Percentiles rank a stretch among this genome's conserved stretches.
Conservation (phyloP, 1,140 invertebrate species). For the Zaprionus gabonicus region DNA sequence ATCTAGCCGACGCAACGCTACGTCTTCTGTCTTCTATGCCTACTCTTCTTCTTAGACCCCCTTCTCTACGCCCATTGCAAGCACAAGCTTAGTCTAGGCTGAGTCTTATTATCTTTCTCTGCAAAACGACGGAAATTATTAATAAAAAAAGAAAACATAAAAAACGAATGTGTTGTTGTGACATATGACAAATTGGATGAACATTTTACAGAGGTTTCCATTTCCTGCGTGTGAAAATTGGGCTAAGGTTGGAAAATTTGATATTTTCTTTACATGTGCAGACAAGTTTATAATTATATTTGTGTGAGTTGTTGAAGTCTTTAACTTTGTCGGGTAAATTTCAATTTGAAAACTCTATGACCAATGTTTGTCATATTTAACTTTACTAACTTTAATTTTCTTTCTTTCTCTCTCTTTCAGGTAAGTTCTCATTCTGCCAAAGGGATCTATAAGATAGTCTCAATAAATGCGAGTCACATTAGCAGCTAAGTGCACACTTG, state of each 20-base stretch:
- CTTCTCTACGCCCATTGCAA: slow-evolving; percentile 29
- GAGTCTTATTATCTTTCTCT: slow-evolving; percentile 43
- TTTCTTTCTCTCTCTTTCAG: slow-evolving; percentile 41
- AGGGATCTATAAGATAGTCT: neutral
- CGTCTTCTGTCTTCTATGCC: neutral
- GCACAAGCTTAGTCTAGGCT: slow-evolving; percentile 33
- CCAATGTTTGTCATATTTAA: neutral
- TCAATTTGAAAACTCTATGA: too few species aligned
- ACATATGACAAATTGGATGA: slow-evolving; percentile 19
- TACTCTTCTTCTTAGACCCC: neutral
- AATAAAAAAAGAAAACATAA: slow-evolving; percentile 4
- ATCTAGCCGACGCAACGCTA: slow-evolving; percentile 42
- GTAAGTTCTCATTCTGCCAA: slow-evolving; percentile 50
- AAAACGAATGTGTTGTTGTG: neutral
- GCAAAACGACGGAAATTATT: slow-evolving; percentile 15
- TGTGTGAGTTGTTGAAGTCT: neutral
- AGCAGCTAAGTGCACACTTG: slow-evolving; percentile 55
- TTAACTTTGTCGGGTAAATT: neutral
- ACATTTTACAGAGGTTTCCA: neutral
- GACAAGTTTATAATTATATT: neutral
- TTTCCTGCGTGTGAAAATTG: neutral
- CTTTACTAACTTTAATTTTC: neutral
- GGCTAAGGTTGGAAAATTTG: neutral
- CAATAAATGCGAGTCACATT: slow-evolving; percentile 1
- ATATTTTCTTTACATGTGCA: neutral